These are phyloP conservation scores for Phragmatobia fuliginosa DNA, from an alignment of 2,888 invertebrate species.

Conservation along the genomic window DNA sequence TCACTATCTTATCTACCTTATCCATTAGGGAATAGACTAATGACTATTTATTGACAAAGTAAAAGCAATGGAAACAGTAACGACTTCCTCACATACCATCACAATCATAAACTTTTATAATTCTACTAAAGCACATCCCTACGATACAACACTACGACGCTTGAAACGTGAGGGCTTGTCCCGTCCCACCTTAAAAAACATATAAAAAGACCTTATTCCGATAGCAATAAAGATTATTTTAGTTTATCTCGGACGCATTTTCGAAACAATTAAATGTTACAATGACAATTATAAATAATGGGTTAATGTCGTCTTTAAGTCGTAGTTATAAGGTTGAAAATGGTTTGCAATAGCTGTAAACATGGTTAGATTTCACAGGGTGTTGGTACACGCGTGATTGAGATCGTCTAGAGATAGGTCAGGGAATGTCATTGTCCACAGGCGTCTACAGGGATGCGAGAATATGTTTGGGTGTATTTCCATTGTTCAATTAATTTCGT, in stretches of 20 bases:
- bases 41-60: not conserved
- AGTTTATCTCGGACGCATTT: not conserved
- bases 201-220: constrained; percentile 15
- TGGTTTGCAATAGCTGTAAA: constrained; percentile 7
- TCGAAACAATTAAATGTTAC: constrained; percentile 16
- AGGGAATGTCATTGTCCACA: constrained; percentile 50
- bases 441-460: constrained; percentile 45
- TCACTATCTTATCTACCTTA: not conserved
- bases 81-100: constrained; percentile 12
- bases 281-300: constrained; percentile 10
- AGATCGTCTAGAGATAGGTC: constrained; percentile 48
- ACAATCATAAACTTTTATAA: constrained; percentile 31
- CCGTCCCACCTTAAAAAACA: constrained; percentile 16
- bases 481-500: not conserved
- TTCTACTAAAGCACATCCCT: constrained; percentile 35
- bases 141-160: constrained; percentile 18
- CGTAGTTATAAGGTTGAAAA: not conserved
- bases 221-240: constrained; percentile 12
- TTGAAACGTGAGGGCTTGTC: constrained; percentile 40
- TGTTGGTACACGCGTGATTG: constrained; percentile 46
- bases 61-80: not conserved
- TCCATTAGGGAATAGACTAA: not conserved
- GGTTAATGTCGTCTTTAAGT: accelerated
- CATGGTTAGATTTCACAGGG: constrained; percentile 26
- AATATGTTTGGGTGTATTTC: not conserved